Conservation (phyloP, 2,113 vertebrate species). For the Taurulus bubalis region DNA sequence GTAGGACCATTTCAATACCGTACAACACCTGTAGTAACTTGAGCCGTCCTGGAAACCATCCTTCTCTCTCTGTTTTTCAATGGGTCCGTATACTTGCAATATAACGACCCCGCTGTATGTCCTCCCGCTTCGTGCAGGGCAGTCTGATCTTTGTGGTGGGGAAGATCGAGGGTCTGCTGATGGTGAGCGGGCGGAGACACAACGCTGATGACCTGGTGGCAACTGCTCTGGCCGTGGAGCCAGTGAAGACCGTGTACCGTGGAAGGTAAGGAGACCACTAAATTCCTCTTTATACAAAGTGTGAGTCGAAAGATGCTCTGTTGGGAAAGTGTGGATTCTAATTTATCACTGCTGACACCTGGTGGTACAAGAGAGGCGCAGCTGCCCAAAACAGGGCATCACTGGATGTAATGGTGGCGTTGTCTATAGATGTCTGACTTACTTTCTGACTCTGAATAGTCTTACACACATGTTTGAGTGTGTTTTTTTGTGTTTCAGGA, state of each 20-base stretch:
- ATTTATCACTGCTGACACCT: slow-evolving; percentile 60
- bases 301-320: background rate
- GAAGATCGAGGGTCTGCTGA: slow-evolving; percentile 93
- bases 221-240: slow-evolving; percentile 94
- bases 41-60: slow-evolving; percentile 6
- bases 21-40: slow-evolving; percentile 10
- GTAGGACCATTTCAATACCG: slow-evolving; percentile 65
- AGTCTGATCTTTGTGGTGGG: slow-evolving; percentile 98
- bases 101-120: slow-evolving; percentile 14
- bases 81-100: background rate
- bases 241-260: slow-evolving; percentile 96
- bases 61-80: background rate
- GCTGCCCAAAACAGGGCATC: background rate
- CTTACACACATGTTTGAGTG: background rate
- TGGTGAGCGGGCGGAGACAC: slow-evolving; percentile 93
- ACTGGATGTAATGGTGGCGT: background rate
- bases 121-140: slow-evolving; percentile 81
- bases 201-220: slow-evolving; percentile 97
- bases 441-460: background rate
- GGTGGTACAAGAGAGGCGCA: slow-evolving; percentile 43
- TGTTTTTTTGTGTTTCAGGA: slow-evolving; percentile 81
- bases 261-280: slow-evolving; percentile 87
- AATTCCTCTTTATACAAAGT: background rate
- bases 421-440: background rate
- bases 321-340: background rate